phyloP scores from a whole-genome alignment of 30 jellyfish, hydroid and myxozoan genomes.

The Clytia hemisphaerica region DNA sequence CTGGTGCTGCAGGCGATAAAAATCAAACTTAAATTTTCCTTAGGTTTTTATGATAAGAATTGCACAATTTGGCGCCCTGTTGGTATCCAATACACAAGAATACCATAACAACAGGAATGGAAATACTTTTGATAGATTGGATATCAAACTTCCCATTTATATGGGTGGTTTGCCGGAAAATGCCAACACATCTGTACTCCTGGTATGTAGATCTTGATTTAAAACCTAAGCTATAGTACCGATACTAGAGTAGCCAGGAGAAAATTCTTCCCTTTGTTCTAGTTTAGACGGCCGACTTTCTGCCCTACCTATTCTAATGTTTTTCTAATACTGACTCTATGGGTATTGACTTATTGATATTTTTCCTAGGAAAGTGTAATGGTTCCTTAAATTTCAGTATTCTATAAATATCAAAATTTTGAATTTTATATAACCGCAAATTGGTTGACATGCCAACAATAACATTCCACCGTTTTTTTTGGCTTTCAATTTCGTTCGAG shows the following conservation, averaged over 20 bases:
- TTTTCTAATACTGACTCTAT: background rate
- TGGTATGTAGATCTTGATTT: no score
- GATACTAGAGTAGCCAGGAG: conserved; percentile 45
- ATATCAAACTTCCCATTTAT: conserved; percentile 47
- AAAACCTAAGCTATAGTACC: background rate
- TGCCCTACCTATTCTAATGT: no score
- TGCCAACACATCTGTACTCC: conserved; percentile 16
- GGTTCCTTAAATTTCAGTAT: no score
- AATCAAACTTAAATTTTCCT: background rate
- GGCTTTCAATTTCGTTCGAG: no score
- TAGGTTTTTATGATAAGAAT: conserved; percentile 60
- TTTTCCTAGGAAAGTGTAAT: background rate
- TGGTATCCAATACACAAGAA: conserved; percentile 43
- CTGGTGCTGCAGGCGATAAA: no score
- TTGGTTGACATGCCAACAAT: no score
- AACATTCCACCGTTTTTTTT: no score
- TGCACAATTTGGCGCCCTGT: conserved; percentile 62
- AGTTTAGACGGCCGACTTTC: no score
- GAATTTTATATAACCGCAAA: no score
- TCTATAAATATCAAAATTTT: no score
- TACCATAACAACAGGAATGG: conserved; percentile 47
- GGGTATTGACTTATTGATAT: background rate
- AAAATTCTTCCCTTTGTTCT: conserved; percentile 33
- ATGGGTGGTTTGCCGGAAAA: conserved; percentile 59
- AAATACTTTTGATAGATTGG: conserved; percentile 29